Percentiles rank a stretch among this genome's conserved stretches.
Evolutionary conservation across 2,888 invertebrate genomes (phyloP).

Genomic region (Endotricha flammealis): DNA sequence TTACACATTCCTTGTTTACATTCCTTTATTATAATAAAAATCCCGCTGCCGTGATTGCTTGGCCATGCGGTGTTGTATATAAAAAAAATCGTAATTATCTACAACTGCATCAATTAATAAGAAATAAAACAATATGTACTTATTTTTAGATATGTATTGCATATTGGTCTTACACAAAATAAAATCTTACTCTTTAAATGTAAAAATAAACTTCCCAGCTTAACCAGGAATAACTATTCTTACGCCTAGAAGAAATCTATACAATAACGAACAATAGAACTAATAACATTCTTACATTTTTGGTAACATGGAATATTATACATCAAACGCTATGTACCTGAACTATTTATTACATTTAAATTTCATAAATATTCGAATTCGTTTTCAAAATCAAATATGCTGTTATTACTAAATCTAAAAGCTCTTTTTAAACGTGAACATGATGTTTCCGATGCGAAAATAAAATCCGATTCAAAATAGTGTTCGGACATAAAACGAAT

Average conservation of each 20-base stretch:
- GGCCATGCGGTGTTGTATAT: no score
- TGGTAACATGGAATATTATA: conserved; percentile 68
- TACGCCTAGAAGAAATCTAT: conserved; percentile 60
- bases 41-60: no score
- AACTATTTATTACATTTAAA: conserved; percentile 23
- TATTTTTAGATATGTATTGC: conserved; percentile 69
- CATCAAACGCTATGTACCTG: conserved; percentile 44
- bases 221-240: conserved; percentile 69
- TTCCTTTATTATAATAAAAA: no score
- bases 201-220: conserved; percentile 73
- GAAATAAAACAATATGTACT: conserved; percentile 16
- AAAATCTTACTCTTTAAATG: conserved; percentile 66
- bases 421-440: conserved; percentile 29
- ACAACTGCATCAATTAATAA: neutral
- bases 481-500: no score
- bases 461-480: no score
- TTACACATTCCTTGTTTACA: no score
- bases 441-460: conserved; percentile 21
- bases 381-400: conserved; percentile 22
- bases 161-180: conserved; percentile 75
- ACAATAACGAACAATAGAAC: conserved; percentile 62
- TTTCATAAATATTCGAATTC: conserved; percentile 17
- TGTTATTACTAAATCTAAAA: conserved; percentile 31
- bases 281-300: conserved; percentile 63
- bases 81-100: no score